Evolutionary conservation across 2,797 vertebrate genomes (phyloP).

Genomic region (Microtus obscurus): DNA sequence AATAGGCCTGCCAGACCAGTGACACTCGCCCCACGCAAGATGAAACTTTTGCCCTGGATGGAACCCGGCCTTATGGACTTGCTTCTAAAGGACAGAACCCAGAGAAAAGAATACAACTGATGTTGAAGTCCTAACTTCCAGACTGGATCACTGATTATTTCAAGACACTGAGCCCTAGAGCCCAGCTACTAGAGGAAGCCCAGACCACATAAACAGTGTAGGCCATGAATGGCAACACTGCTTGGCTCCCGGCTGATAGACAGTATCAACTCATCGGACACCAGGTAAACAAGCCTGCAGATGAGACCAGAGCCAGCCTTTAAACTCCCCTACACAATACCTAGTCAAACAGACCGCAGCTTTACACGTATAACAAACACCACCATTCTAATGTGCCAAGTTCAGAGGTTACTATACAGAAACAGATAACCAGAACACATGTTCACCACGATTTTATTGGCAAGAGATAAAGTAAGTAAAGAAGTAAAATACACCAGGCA

Average conservation of each 20-base stretch:
- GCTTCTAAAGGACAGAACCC: too few species aligned
- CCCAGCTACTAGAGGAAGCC: neutral
- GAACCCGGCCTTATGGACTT: neutral
- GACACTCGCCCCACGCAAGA: neutral
- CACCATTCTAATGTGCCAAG: neutral
- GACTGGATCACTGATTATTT: neutral
- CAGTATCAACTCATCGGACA: neutral
- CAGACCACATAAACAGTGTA: accelerated
- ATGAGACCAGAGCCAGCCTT: neutral
- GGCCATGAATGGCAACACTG: neutral
- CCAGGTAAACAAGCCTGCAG: neutral
- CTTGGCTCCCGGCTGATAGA: neutral
- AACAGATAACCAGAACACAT: neutral
- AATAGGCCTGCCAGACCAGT: neutral
- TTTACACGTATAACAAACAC: neutral
- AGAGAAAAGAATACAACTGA: neutral
- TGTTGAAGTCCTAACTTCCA: neutral
- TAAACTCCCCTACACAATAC: accelerated
- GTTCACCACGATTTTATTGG: neutral
- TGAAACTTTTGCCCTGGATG: neutral
- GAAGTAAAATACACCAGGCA: neutral
- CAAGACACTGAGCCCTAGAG: neutral
- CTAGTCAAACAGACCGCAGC: neutral
- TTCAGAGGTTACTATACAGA: neutral
- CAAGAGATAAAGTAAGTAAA: neutral